Evolutionary conservation across 2,797 vertebrate species (phyloP).

Genomic region (Pitangus sulphuratus): DNA sequence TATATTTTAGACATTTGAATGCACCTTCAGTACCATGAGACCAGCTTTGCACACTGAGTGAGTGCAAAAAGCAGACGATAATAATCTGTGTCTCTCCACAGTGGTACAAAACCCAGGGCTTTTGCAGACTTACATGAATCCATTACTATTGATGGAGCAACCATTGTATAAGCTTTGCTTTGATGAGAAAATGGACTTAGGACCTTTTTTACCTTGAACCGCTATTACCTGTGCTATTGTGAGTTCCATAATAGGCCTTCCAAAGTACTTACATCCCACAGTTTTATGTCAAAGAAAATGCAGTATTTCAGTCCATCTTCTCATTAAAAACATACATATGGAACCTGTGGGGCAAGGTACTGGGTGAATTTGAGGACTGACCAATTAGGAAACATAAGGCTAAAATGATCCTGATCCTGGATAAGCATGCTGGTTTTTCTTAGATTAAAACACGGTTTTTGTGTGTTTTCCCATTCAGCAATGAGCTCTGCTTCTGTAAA

Average conservation of each 20-base stretch:
- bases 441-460: rapidly evolving
- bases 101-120: not conserved
- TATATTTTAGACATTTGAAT: not conserved
- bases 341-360: not conserved
- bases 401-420: not conserved
- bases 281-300: rapidly evolving
- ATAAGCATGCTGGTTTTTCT: not conserved
- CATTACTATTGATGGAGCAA: not conserved
- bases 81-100: not conserved
- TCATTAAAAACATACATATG: not conserved
- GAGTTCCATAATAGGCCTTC: not conserved
- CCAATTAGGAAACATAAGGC: not conserved
- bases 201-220: not conserved
- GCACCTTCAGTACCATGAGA: not conserved
- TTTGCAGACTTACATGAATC: not conserved
- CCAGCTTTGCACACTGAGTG: not conserved
- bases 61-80: not conserved
- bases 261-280: not conserved
- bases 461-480: not conserved
- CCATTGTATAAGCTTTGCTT: not conserved
- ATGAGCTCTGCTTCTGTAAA: not conserved
- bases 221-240: not conserved
- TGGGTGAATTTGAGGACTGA: not conserved
- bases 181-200: not conserved
- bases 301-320: not conserved